Evolutionary conservation across 2,113 vertebrate species (phyloP).

Genomic region (Malurus cyaneus): DNA sequence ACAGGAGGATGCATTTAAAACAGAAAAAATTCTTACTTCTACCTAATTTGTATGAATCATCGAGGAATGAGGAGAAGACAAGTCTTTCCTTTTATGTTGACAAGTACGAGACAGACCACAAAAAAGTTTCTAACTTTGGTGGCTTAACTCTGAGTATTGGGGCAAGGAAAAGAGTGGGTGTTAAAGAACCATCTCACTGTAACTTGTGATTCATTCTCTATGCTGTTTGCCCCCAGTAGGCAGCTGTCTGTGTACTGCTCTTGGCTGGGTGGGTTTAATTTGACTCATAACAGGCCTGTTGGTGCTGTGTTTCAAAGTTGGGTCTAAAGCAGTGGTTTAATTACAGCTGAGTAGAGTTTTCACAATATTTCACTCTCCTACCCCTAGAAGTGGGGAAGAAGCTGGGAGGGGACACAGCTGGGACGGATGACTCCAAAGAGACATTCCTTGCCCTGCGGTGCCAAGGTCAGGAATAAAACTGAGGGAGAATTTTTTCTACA

Average conservation of each 20-base stretch:
- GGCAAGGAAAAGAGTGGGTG: neutral
- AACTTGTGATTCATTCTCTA: neutral
- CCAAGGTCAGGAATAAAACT: neutral
- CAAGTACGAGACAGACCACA: neutral
- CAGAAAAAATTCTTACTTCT: neutral
- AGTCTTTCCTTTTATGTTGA: neutral
- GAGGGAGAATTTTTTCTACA: neutral
- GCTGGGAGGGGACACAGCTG: accelerated
- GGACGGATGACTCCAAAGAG: neutral
- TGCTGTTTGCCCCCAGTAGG: neutral
- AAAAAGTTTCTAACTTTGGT: neutral
- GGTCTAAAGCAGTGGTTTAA: neutral
- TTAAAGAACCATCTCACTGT: neutral
- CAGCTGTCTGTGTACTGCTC: neutral
- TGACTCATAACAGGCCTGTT: neutral
- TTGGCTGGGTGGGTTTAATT: neutral
- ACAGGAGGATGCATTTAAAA: neutral
- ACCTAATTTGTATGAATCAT: neutral
- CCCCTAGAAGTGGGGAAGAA: accelerated
- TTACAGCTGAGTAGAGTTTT: neutral
- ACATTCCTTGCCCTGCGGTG: neutral
- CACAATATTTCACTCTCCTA: neutral
- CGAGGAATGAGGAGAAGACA: neutral
- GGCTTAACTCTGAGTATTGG: neutral
- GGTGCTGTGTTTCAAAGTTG: neutral